Evolutionary conservation across 1,140 invertebrate genomes (phyloP).

Genomic region (Drosophila rhopaloa): DNA sequence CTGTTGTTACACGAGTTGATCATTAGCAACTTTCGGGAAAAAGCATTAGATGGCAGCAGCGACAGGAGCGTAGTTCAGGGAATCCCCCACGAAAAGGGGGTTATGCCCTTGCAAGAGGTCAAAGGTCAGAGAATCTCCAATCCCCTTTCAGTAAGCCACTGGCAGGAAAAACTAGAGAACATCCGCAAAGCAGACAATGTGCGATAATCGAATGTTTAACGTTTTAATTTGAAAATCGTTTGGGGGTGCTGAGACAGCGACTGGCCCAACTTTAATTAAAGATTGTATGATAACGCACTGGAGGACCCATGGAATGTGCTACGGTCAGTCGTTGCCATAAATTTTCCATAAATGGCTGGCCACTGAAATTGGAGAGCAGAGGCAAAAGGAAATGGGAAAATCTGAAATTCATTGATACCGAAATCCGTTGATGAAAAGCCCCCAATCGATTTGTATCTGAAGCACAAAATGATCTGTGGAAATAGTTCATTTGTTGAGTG

Average conservation of each 20-base stretch:
- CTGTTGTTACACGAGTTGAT: constrained; percentile 68
- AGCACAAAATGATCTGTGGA: constrained; percentile 7
- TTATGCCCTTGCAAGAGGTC: background rate
- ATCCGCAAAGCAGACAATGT: constrained; percentile 27
- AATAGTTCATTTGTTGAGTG: constrained; percentile 26
- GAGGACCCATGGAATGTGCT: constrained; percentile 7
- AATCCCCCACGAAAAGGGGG: background rate
- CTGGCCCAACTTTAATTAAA: constrained; percentile 73
- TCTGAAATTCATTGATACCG: constrained; percentile 17
- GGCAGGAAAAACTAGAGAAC: constrained; percentile 4
- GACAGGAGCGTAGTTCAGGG: constrained; percentile 17
- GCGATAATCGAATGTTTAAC: constrained; percentile 80
- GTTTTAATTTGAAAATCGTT: constrained; percentile 73
- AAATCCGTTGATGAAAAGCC: constrained; percentile 26
- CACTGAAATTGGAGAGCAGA: background rate
- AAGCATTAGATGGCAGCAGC: constrained; percentile 10
- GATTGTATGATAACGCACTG: constrained; percentile 58
- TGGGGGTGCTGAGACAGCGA: constrained; percentile 6
- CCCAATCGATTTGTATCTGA: constrained; percentile 19
- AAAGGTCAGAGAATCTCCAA: constrained; percentile 2
- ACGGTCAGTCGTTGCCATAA: constrained; percentile 55
- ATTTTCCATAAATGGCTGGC: constrained; percentile 49
- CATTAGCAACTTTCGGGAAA: constrained; percentile 65
- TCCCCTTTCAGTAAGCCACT: constrained; percentile 10
- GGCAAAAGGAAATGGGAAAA: background rate